A percentile compares a stretch with the other conserved stretches of the same genome.
Conservation (phyloP, 2,797 vertebrate genomes). For the Spheniscus humboldti region DNA sequence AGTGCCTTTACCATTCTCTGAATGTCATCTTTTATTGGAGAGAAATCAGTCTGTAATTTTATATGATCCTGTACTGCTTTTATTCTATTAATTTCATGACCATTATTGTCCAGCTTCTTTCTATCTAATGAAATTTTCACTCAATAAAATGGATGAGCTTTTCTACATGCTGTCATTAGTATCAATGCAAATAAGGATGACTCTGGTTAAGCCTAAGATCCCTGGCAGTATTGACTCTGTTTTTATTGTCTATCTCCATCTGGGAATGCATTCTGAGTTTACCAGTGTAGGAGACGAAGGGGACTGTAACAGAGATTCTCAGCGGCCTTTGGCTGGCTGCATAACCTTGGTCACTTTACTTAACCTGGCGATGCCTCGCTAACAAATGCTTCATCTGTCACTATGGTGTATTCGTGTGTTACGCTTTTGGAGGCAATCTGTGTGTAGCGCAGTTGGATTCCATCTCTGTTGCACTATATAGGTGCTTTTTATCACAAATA, state of each 20-base stretch:
- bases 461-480: background rate
- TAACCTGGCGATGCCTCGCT: background rate
- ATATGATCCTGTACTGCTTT: background rate
- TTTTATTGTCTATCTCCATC: background rate
- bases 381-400: background rate
- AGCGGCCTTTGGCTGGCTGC: background rate
- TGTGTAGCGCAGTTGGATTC: background rate
- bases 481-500: background rate
- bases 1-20: background rate
- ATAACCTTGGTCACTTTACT: background rate
- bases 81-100: background rate
- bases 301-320: background rate
- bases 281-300: background rate
- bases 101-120: background rate
- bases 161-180: background rate
- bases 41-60: conserved; percentile 1
- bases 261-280: background rate
- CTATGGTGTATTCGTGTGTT: background rate
- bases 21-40: background rate
- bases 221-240: background rate
- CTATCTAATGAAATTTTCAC: background rate
- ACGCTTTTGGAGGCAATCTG: background rate
- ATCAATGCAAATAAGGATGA: background rate
- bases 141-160: background rate
- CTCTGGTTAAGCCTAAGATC: background rate